Base-by-base conservation (phyloP, 64 coral and sea anemone species). In the Actinia equina region DNA sequence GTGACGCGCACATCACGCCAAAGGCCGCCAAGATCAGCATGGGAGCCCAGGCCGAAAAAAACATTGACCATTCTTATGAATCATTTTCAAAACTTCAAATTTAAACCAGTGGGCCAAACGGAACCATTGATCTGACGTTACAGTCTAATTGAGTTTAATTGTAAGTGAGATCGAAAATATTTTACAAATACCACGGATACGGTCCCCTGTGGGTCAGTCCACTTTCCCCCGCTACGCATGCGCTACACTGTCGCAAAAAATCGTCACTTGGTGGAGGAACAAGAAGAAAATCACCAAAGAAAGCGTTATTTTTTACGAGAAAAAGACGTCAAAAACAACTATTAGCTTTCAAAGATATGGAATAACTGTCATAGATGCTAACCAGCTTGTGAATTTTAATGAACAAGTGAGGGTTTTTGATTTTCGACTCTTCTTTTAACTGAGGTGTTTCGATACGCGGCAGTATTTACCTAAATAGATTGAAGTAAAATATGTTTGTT, bases 171-270 rank as follows among this genome's bases (percentile, higher is more conserved):
- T 69, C 20, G 5, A 3, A 74, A 27, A 41, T 65, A 11, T 26
- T 12, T 12, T 27, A 41, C 27, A 41, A 57, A 13, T 14, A 22
- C 6, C 62, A 19, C 62, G 22, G 62, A 22, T 65, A 22, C 20
- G 17, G 83, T 44, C 22, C 53, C 17, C 59, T 44, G 4, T 23
- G 15, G 83, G 83, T 85, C 83, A 85, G 83, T 85, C 83, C 83
- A 85, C 83, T 85, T 85, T 85, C 83, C 83, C 83, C 59, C 59
- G 37, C 15, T 53, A 63, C 83, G 83, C 83, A 85, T 85, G 83
- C 83, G 52, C 56, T 17, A 15, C n/a, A 22, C 17, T 22, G 83
- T n/a, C 83, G 53, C 44, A 42, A 85, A 85, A 59, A 51, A n/a
- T 82, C 19, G n/a, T 57, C 8, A 82, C 80, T n/a, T 9, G 45